Conservation (phyloP, 1,140 invertebrate genomes). For the Kradibia gibbosae region DNA sequence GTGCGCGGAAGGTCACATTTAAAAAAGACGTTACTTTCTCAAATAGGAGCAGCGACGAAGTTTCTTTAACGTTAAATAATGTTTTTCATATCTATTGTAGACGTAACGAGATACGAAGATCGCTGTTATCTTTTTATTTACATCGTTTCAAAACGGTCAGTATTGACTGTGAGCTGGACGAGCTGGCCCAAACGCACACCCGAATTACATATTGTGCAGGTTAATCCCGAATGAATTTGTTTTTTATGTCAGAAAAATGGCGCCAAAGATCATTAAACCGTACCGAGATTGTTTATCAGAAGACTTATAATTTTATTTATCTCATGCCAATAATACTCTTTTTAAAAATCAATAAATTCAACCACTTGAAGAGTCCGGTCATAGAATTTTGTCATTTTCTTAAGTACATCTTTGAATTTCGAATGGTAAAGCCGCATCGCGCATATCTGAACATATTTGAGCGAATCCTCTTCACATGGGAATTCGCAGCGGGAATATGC, state of each 20-base stretch:
- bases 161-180: slow-evolving; percentile 58
- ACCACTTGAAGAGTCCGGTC: slow-evolving; percentile 51
- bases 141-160: slow-evolving; percentile 50
- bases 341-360: slow-evolving; percentile 31
- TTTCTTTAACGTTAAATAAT: slow-evolving; percentile 33
- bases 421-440: slow-evolving; percentile 38
- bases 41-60: slow-evolving; percentile 46
- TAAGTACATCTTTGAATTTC: slow-evolving; percentile 38
- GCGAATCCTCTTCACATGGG: neutral
- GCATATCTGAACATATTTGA: neutral
- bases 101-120: slow-evolving; percentile 52
- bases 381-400: slow-evolving; percentile 48
- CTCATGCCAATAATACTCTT: neutral
- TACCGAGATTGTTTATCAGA: slow-evolving; percentile 40
- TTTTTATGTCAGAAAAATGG: slow-evolving; percentile 41
- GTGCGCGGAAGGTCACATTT: slow-evolving; percentile 33
- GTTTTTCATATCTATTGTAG: slow-evolving; percentile 33
- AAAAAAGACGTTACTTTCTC: slow-evolving; percentile 40
- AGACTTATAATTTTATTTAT: slow-evolving; percentile 4
- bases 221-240: slow-evolving; percentile 48
- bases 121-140: slow-evolving; percentile 50
- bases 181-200: slow-evolving; percentile 61
- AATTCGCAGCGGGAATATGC: neutral
- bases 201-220: slow-evolving; percentile 46
- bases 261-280: slow-evolving; percentile 48